Percentiles rank a stretch among this genome's conserved stretches.
Evolutionary conservation across 1,140 invertebrate genomes (phyloP).

Genomic region (Pachyrhynchus sulphureomaculatus): DNA sequence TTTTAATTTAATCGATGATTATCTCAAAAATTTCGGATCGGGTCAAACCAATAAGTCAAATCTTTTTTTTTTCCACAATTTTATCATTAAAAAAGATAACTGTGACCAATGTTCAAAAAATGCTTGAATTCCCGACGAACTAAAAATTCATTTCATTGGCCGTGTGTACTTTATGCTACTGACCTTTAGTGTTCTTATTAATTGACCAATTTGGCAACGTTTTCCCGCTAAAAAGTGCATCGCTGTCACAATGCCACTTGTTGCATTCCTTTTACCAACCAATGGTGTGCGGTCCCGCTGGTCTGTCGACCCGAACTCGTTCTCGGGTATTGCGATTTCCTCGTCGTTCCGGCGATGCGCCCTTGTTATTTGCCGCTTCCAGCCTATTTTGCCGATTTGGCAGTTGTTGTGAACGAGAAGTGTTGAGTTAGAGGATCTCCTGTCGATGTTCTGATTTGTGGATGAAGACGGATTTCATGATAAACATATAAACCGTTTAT

Average conservation of each 20-base stretch:
- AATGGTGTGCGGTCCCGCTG: slow-evolving; percentile 28
- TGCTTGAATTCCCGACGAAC: too few relatives aligned
- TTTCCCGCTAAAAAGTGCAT: slow-evolving; percentile 11
- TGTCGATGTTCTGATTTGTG: slow-evolving; percentile 10
- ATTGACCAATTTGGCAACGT: slow-evolving; percentile 20
- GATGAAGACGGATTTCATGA: neutral
- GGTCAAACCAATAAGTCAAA: too few relatives aligned
- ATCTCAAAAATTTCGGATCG: too few relatives aligned
- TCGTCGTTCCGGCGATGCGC: slow-evolving; percentile 30
- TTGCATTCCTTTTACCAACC: slow-evolving; percentile 20
- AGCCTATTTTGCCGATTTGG: slow-evolving; percentile 31
- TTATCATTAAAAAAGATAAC: too few relatives aligned
- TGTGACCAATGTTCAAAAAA: too few relatives aligned
- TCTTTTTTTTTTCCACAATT: too few relatives aligned
- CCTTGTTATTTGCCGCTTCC: slow-evolving; percentile 32
- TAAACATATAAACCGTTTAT: too few relatives aligned
- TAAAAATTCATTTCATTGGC: too few relatives aligned
- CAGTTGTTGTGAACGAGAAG: slow-evolving; percentile 14
- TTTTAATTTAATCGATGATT: too few relatives aligned
- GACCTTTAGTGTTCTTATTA: too few relatives aligned
- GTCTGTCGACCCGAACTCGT: slow-evolving; percentile 17
- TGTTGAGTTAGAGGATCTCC: slow-evolving; percentile 5
- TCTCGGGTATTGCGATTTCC: slow-evolving; percentile 29
- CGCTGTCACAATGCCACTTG: slow-evolving; percentile 19
- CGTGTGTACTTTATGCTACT: too few relatives aligned